A percentile compares a stretch with the other conserved stretches of the same genome.
These are phyloP conservation scores for Notarius quadriscutis DNA, from an alignment of 2,113 vertebrate species.

Conservation along the genomic window DNA sequence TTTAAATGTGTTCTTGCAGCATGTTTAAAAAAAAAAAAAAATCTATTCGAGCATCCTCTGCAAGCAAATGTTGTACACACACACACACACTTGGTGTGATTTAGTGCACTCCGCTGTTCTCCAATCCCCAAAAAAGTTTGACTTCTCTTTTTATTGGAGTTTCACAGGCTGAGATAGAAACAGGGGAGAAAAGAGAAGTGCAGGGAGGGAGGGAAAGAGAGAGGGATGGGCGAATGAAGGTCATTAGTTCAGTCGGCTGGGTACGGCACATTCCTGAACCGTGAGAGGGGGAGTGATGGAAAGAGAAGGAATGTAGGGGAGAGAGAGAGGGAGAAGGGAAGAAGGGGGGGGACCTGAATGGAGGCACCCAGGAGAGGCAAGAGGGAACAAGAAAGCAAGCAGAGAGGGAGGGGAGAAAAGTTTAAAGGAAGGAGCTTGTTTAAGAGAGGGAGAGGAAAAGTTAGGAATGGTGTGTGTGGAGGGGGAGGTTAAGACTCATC, in stretches of 20 bases:
- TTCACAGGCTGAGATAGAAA: constrained; percentile 29
- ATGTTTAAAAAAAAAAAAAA: neutral
- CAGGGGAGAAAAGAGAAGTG: constrained; percentile 9
- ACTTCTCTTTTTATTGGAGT: constrained; percentile 35
- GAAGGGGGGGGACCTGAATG: constrained; percentile 59
- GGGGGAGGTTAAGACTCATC: constrained; percentile 52
- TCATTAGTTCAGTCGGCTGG: constrained; percentile 81
- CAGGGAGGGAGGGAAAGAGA: constrained; percentile 32
- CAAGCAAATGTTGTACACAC: neutral
- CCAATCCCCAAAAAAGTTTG: neutral
- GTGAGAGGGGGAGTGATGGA: constrained; percentile 74
- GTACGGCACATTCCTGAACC: constrained; percentile 79
- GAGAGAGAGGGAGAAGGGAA: constrained; percentile 59
- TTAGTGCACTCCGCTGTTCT: constrained; percentile 28
- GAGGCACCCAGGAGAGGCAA: constrained; percentile 70
- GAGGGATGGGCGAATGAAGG: constrained; percentile 73
- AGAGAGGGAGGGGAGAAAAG: constrained; percentile 36
- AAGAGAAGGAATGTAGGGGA: constrained; percentile 64
- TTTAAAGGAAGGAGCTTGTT: constrained; percentile 23
- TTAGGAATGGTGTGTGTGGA: constrained; percentile 54
- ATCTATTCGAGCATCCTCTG: neutral
- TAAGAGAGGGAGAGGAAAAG: constrained; percentile 2
- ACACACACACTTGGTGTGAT: constrained; percentile 17
- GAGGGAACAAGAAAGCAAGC: constrained; percentile 70
- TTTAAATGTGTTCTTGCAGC: neutral